Evolutionary conservation across 2,888 invertebrate species (phyloP).

Genomic region (Cartodere bifasciata): DNA sequence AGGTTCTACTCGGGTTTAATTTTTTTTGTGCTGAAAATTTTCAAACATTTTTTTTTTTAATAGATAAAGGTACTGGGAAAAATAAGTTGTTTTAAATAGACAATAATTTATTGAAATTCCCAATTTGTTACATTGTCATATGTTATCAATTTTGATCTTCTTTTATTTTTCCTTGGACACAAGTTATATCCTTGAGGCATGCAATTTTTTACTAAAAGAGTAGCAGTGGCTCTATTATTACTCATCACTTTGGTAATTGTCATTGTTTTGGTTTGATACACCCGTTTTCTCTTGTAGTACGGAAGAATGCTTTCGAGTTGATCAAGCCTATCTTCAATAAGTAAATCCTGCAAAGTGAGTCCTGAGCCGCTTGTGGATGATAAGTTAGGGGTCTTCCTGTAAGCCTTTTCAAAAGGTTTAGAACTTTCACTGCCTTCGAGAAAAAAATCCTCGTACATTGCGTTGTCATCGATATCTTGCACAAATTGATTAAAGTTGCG

Average conservation of each 20-base stretch:
- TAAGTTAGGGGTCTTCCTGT: slow-evolving; percentile 5
- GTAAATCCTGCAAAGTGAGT: slow-evolving; percentile 25
- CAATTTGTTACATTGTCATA: no score
- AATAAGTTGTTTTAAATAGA: no score
- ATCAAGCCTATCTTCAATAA: slow-evolving; percentile 32
- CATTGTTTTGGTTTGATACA: slow-evolving; percentile 30
- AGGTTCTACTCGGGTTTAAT: no score
- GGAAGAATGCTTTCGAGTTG: slow-evolving; percentile 31
- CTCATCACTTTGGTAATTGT: slow-evolving; percentile 30
- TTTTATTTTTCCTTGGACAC: slow-evolving; percentile 24
- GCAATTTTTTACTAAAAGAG: slow-evolving; percentile 31
- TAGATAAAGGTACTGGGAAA: no score
- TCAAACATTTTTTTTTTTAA: no score
- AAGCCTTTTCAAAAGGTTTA: slow-evolving; percentile 11
- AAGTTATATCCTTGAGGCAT: slow-evolving; percentile 29
- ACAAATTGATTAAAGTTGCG: no score
- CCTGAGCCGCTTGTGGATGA: slow-evolving; percentile 9
- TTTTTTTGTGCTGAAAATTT: no score
- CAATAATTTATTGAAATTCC: no score
- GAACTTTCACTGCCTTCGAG: slow-evolving; percentile 21
- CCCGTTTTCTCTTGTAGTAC: slow-evolving; percentile 28
- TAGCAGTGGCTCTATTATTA: slow-evolving; percentile 27
- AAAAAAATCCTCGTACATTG: slow-evolving; percentile 12
- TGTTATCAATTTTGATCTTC: slow-evolving; percentile 22
- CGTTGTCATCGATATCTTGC: slow-evolving; percentile 5